Evolutionary conservation across 2,797 vertebrate genomes (phyloP), one percentile per base, ranked within the genome.

Genomic region (Muscicapa comitata): DNA sequence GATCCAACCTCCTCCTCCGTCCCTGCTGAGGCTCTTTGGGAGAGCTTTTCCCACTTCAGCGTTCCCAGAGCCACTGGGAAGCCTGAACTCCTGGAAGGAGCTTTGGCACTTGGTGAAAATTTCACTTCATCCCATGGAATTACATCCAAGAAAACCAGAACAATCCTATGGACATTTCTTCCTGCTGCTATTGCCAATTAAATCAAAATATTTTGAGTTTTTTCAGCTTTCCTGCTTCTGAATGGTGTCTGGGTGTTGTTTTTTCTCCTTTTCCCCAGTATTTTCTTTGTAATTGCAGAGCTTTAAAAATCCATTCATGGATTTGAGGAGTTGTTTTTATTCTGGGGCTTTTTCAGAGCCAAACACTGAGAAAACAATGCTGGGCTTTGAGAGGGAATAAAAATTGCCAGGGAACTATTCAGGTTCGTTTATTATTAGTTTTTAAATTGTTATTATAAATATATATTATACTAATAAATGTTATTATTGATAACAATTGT

Each of bases 61-160:
- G 4, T 51, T 86, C 63, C 73, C 51, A 86, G 73, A 93, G 72
- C 50, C 86, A 8, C 82, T 57, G 58, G 93, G 94, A 91, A 95
- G 70, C 43, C n/a, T 43, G 62, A 86, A 59, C 67, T 84, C 57
- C 81, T 92, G 94, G 65, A 95, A 91, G 25, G 66, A 76, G 16
- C 33, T 73, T 75, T 31, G 55, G 71, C 91, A 79, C 55, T 43
- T 13, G 13, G 7, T 26, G 81, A 42, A 37, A 57, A 57, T 85
- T 89, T 71, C 63, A 53, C 63, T 92, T 71, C 54, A 50, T 48
- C 31, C 48, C 17, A 9, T 9, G 51, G 72, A 91, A 88, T 26
- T 14, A 0, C 40, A 37, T 82, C 93, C 96, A 91, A 87, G 67
- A 86, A 79, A 91, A 87, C 67, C 83, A 91, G 74, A 45, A 55